phyloP scores from a whole-genome alignment of 2,113 vertebrate species.

The Coregonus clupeaformis region DNA sequence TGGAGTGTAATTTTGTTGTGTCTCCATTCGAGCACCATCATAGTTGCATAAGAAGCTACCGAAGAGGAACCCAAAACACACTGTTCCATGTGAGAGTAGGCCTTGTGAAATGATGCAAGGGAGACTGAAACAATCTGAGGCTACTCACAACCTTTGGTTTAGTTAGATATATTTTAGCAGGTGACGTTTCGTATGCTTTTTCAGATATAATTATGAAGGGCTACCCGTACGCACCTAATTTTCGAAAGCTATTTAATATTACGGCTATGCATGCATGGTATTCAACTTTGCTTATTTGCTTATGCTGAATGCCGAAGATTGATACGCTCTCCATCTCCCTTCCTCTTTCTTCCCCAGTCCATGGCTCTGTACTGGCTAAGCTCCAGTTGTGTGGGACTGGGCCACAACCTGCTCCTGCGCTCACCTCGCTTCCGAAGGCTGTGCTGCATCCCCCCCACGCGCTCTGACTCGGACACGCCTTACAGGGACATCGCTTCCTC shows the following conservation, averaged over 20 bases:
- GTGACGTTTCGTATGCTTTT: too few relatives aligned
- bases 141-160: neutral
- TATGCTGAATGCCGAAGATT: too few relatives aligned
- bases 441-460: conserved; percentile 73
- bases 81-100: neutral
- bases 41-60: neutral
- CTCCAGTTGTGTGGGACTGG: conserved; percentile 85
- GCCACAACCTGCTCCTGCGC: conserved; percentile 86
- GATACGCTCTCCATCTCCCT: neutral
- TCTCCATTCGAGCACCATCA: neutral
- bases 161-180: too few relatives aligned
- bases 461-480: conserved; percentile 75
- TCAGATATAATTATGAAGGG: too few relatives aligned
- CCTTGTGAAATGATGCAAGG: too few relatives aligned
- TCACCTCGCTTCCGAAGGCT: conserved; percentile 76
- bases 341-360: conserved; percentile 68
- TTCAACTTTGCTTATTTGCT: too few relatives aligned
- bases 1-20: neutral
- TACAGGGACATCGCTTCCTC: conserved; percentile 83
- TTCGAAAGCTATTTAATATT: too few relatives aligned
- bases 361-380: conserved; percentile 88
- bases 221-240: too few relatives aligned
- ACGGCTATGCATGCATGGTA: too few relatives aligned
- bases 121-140: too few relatives aligned
- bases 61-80: neutral